A percentile compares a stretch with the other conserved stretches of the same genome.
Conservation (phyloP, 30 jellyfish, hydroid and myxozoan species). For the Pelagia noctiluca region DNA sequence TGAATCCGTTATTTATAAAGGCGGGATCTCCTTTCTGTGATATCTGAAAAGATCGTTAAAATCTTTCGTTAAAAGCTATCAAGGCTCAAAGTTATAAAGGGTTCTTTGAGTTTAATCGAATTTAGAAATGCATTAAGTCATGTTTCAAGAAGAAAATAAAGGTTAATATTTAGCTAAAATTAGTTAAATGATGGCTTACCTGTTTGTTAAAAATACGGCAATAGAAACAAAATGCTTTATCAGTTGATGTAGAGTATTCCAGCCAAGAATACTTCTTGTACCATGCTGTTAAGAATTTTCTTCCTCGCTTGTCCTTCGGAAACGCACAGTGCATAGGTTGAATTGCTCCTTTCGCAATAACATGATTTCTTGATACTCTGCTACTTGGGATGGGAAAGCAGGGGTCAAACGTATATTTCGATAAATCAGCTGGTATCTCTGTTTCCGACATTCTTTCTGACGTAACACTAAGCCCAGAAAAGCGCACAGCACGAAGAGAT, state of each 20-base stretch:
- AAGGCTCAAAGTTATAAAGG: background rate
- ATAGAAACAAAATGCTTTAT: conserved; percentile 13
- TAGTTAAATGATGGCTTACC: background rate
- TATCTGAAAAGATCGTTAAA: background rate
- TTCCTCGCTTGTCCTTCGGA: conserved; percentile 31
- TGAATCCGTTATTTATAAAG: conserved; percentile 14
- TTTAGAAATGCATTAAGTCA: background rate
- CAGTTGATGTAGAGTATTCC: conserved; percentile 16
- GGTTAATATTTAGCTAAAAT: no score
- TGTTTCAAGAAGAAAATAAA: no score
- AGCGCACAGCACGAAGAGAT: background rate
- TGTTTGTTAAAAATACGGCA: conserved; percentile 15
- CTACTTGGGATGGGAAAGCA: conserved; percentile 28
- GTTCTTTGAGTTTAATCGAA: background rate
- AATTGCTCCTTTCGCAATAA: conserved; percentile 47
- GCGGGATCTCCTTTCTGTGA: conserved; percentile 31
- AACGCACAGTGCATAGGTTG: conserved; percentile 30
- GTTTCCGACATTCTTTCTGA: background rate
- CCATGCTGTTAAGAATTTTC: conserved; percentile 11
- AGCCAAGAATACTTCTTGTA: conserved; percentile 19
- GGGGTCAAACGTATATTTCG: conserved; percentile 20
- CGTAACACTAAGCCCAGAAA: no score
- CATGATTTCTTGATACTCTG: conserved; percentile 40
- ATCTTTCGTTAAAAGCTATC: background rate
- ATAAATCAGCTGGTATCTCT: background rate